These are phyloP conservation scores for Circaetus cinerascens DNA, from an alignment of 2,113 vertebrate genomes.

Conservation along the genomic window DNA sequence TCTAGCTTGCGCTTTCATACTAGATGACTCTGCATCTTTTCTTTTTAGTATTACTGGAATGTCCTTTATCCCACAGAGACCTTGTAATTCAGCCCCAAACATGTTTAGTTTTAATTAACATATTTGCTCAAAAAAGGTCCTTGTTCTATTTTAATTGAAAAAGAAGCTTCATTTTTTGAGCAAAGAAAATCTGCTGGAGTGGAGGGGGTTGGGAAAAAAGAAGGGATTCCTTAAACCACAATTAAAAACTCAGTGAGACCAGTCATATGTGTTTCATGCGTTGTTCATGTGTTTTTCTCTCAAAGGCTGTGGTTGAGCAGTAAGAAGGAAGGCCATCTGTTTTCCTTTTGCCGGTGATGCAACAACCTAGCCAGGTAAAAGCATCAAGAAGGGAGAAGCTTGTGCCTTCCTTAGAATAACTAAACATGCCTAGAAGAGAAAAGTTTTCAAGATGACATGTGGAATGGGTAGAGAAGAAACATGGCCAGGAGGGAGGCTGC, in stretches of 20 bases:
- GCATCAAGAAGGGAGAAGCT: background rate
- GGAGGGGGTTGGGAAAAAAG: rapidly evolving
- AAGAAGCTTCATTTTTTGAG: background rate
- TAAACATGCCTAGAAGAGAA: background rate
- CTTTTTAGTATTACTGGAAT: background rate
- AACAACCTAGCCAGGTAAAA: background rate
- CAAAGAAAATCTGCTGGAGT: background rate
- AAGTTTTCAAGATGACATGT: background rate
- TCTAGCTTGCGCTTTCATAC: background rate
- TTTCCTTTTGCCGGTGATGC: background rate
- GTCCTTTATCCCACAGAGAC: background rate
- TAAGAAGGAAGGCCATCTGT: background rate
- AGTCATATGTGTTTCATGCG: background rate
- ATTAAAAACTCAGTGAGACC: background rate
- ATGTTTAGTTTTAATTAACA: background rate
- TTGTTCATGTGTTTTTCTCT: background rate
- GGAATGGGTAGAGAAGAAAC: background rate
- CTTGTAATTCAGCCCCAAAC: background rate
- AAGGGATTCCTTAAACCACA: background rate
- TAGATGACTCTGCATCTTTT: background rate
- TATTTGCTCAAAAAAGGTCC: background rate
- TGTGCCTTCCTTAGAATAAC: background rate
- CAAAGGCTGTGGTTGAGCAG: background rate
- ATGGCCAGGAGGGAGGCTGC: background rate
- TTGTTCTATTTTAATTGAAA: background rate